Evolutionary conservation across 92 coral and sea anemone genomes (phyloP).

Genomic region (Siderastrea radians): DNA sequence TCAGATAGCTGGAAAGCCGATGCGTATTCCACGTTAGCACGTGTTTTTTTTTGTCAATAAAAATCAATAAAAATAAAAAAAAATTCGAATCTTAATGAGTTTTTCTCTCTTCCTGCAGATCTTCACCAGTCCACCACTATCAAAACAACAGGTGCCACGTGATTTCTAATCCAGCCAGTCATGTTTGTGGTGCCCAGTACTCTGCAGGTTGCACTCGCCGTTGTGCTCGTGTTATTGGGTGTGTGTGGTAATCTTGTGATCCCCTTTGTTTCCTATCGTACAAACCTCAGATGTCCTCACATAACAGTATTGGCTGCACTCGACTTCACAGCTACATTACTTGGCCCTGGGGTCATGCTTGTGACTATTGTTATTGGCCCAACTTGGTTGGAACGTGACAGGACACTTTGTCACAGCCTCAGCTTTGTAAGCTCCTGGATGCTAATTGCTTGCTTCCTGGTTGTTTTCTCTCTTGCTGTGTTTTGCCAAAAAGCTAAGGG

Average conservation of each 20-base stretch:
- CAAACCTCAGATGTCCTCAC: constrained; percentile 41
- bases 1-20: no score
- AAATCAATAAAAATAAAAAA: no score
- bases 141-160: neutral
- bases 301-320: constrained; percentile 37
- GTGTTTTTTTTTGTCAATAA: no score
- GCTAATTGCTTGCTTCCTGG: constrained; percentile 28
- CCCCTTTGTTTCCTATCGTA: constrained; percentile 27
- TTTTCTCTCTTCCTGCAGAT: neutral
- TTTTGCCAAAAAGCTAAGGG: constrained; percentile 42
- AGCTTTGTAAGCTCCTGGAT: constrained; percentile 43
- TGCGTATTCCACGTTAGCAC: no score
- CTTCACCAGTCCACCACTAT: neutral
- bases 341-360: constrained; percentile 57
- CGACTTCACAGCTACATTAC: constrained; percentile 51
- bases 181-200: constrained; percentile 29
- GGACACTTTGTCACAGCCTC: constrained; percentile 37
- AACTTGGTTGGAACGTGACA: constrained; percentile 38
- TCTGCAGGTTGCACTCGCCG: constrained; percentile 19
- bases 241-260: constrained; percentile 56
- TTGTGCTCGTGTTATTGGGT: constrained; percentile 46
- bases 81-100: neutral
- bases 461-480: constrained; percentile 36
- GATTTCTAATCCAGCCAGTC: constrained; percentile 2
- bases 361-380: constrained; percentile 21